Evolutionary conservation across 2,888 invertebrate species (phyloP).

Genomic region (Mongoloraphidia duomilia): DNA sequence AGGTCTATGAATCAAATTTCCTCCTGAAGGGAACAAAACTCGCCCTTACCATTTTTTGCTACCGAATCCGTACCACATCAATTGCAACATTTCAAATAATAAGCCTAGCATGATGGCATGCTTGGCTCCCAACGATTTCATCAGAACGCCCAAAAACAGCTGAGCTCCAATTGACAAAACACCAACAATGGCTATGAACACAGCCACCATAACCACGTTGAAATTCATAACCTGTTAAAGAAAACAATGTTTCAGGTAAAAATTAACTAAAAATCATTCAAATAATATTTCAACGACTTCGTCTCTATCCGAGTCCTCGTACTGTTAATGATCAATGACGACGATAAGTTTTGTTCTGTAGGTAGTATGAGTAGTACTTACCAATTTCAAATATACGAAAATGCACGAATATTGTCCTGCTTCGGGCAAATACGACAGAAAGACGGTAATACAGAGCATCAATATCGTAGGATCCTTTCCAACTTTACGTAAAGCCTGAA

Average conservation of each 20-base stretch:
- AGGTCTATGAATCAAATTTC: too few species aligned
- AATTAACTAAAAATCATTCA: background rate
- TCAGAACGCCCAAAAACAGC: conserved; percentile 54
- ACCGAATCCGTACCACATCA: conserved; percentile 95
- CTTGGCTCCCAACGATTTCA: conserved; percentile 77
- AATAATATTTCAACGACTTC: too few species aligned
- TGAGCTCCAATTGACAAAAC: conserved; percentile 92
- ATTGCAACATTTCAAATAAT: conserved; percentile 89
- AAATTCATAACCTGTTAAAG: conserved; percentile 72
- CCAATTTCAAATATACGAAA: conserved; percentile 95
- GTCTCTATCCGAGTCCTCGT: too few species aligned
- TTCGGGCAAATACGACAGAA: conserved; percentile 95
- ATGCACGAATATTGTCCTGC: conserved; percentile 99
- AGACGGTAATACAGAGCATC: conserved; percentile 93
- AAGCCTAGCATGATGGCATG: conserved; percentile 96
- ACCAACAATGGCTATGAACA: conserved; percentile 94
- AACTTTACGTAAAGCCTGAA: conserved; percentile 68
- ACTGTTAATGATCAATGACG: too few species aligned
- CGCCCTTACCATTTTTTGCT: conserved; percentile 70
- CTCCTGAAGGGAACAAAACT: background rate
- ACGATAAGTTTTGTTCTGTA: too few species aligned
- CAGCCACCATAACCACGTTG: conserved; percentile 85
- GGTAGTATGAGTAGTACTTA: conserved; percentile 23
- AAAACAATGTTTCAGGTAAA: background rate
- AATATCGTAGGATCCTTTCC: conserved; percentile 91